A percentile compares a stretch with the other conserved stretches of the same genome.
Conservation (phyloP, 2,113 vertebrate genomes). For the Dendrocopos noguchii region DNA sequence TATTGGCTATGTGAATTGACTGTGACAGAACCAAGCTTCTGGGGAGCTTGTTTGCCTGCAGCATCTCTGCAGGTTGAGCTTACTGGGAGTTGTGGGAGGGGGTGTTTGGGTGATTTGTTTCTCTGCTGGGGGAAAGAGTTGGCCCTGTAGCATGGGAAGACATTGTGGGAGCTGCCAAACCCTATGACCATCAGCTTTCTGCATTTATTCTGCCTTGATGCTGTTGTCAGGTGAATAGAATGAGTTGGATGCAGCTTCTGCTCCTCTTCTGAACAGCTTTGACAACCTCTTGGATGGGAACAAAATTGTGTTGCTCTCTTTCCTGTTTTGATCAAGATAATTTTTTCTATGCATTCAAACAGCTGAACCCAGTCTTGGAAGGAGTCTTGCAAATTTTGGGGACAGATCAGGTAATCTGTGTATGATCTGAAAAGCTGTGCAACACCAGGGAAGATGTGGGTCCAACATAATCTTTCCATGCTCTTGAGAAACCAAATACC, state of each 20-base stretch:
- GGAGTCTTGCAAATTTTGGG: neutral
- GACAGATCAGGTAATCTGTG: neutral
- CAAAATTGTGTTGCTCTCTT: neutral
- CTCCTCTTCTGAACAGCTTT: neutral
- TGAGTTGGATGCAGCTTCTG: neutral
- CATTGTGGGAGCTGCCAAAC: neutral
- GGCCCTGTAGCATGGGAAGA: neutral
- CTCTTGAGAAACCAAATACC: neutral
- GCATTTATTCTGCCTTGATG: neutral
- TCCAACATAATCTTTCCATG: neutral
- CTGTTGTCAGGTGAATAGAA: fast-evolving
- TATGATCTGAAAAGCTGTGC: neutral
- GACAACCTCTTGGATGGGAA: neutral
- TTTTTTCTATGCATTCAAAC: neutral
- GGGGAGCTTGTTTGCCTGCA: neutral
- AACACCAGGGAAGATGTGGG: neutral
- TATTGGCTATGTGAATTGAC: neutral
- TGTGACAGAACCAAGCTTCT: neutral
- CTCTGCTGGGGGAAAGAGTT: neutral
- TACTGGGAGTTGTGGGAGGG: fast-evolving
- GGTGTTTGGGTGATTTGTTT: neutral
- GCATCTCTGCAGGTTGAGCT: neutral
- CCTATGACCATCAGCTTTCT: neutral
- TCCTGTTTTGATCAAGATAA: neutral
- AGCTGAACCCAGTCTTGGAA: fast-evolving